Evolutionary conservation across 2,888 invertebrate genomes (phyloP), one percentile per base, ranked within the genome.

Genomic region (Andrena praecox): DNA sequence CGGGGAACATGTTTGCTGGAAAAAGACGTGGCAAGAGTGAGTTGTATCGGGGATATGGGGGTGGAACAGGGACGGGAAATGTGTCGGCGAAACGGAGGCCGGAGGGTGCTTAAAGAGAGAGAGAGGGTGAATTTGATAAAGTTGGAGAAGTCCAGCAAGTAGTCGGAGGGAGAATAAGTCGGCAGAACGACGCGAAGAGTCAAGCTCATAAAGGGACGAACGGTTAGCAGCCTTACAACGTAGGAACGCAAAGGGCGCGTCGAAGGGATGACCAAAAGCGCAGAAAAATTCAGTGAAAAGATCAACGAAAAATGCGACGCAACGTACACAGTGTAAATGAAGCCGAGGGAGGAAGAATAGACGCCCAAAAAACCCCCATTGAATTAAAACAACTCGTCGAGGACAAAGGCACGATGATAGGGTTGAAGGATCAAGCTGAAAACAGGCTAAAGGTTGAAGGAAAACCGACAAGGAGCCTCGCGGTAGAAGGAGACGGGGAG

Each of bases 401-500:
- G 56, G 27, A 31, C 24, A 24, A 24, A 24, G 54, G 33, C 54
- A 16, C 27, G 66, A 77, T 12, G 66, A 35, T 31, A 48, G 16
- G 50, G n/a, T 24, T 16, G 48, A 33, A 48, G 59, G 35, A 31
- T 31, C 29, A 62, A 35, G n/a, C 63, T 33, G 42, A 56, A 69
- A 64, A 56, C 67, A 75, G 74, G 66, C 69, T 52, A 69, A 76
- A 60, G 48, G 64, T 56, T 69, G 62, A 35, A 60, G 79, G 48
- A 31, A 54, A 71, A 64, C 33, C 16, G 56, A 52, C 8, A 29
- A 27, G 52, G 68, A 52, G 33, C 60, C 10, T 35, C 7, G 60
- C 31, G 20, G 63, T 35, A 54, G 59, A 50, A 12, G 56, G n/a
- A 50, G 54, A 27, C 8, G 70, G 70, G 77, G 62, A 76, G 59